Conservation (phyloP, 1,140 invertebrate genomes). For the Manduca sexta region DNA sequence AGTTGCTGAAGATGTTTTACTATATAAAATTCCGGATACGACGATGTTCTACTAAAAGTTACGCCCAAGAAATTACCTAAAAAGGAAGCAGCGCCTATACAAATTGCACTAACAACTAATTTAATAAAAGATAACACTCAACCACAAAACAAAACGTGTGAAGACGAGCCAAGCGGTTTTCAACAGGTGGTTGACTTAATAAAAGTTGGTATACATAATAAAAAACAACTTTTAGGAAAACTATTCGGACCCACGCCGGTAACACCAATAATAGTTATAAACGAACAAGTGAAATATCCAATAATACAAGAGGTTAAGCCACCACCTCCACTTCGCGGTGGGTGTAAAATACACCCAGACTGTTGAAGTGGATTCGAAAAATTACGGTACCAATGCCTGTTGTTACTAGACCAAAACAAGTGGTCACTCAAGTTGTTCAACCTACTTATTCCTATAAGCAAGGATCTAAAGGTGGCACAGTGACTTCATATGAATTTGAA, state of each 20-base stretch:
- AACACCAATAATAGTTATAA: too few species aligned
- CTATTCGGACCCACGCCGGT: too few species aligned
- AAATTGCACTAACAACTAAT: neutral
- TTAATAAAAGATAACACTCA: too few species aligned
- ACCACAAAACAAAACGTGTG: conserved; percentile 5
- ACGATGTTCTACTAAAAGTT: conserved; percentile 19
- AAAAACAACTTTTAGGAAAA: too few species aligned
- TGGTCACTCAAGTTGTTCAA: neutral
- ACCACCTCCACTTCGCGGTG: too few species aligned
- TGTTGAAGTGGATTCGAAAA: neutral
- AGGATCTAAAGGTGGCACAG: conserved; percentile 7
- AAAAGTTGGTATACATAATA: too few species aligned
- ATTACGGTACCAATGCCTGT: too few species aligned
- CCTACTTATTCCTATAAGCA: conserved; percentile 24
- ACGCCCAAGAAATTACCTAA: conserved; percentile 6
- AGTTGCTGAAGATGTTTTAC: conserved; percentile 3
- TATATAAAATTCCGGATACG: conserved; percentile 15
- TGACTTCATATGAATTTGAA: conserved; percentile 13
- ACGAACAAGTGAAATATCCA: too few species aligned
- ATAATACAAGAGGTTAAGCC: too few species aligned
- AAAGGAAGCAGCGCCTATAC: neutral
- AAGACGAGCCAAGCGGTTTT: neutral
- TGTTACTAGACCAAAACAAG: neutral
- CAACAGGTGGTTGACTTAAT: too few species aligned
- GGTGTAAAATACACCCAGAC: neutral